Percentiles rank a stretch among this genome's conserved stretches.
Conservation (phyloP, 64 coral and sea anemone species). For the Stichodactyla helianthus region DNA sequence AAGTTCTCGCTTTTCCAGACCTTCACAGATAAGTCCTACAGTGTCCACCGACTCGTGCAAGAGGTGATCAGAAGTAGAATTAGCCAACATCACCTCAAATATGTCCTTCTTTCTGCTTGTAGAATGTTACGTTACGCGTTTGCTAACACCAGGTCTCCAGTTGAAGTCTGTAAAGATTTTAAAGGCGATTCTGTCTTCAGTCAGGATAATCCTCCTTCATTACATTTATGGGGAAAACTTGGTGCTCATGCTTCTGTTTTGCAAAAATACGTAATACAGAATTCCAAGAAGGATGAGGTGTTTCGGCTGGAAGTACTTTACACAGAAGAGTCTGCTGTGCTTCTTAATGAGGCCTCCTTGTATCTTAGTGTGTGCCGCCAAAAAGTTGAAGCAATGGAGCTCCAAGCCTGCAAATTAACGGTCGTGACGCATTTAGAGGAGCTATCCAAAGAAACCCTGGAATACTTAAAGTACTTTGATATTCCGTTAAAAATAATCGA, state of each 20-base stretch:
- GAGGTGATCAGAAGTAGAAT: slow-evolving; percentile 48
- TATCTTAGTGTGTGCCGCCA: slow-evolving; percentile 61
- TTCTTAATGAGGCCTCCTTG: slow-evolving; percentile 68
- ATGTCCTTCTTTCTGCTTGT: slow-evolving; percentile 44
- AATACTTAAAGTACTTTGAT: slow-evolving; percentile 36
- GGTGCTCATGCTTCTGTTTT: slow-evolving; percentile 42
- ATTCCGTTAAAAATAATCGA: slow-evolving; percentile 49
- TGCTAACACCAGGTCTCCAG: slow-evolving; percentile 16
- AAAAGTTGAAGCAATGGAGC: slow-evolving; percentile 60
- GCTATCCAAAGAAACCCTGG: not conserved
- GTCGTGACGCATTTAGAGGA: slow-evolving; percentile 43
- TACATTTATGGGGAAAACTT: slow-evolving; percentile 62
- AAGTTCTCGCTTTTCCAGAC: slow-evolving; percentile 72
- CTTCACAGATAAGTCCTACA: slow-evolving; percentile 24
- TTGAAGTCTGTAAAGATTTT: slow-evolving; percentile 46
- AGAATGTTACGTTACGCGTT: slow-evolving; percentile 31
- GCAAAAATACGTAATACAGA: slow-evolving; percentile 26
- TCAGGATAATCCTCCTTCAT: slow-evolving; percentile 43
- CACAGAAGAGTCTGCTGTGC: slow-evolving; percentile 36
- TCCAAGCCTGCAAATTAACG: slow-evolving; percentile 55
- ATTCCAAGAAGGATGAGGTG: not conserved
- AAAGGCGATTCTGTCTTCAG: slow-evolving; percentile 44
- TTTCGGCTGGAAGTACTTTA: slow-evolving; percentile 26
- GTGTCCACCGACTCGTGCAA: slow-evolving; percentile 74
- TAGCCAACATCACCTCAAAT: not conserved